These are phyloP conservation scores for Meliscaeva auricollis DNA, from an alignment of 2,888 invertebrate species.

Conservation along the genomic window DNA sequence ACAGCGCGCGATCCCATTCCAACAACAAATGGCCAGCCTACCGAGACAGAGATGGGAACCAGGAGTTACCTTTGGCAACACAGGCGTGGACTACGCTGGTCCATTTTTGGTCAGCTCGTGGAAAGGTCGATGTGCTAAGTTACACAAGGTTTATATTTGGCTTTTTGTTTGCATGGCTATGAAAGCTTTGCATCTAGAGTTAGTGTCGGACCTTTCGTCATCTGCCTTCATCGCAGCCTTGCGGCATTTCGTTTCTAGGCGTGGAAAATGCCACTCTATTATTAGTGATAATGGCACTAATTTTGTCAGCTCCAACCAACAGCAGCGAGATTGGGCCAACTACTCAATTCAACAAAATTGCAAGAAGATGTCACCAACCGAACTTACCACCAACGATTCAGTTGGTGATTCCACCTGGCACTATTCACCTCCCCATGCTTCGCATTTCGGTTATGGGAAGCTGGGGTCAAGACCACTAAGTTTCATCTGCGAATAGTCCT, in stretches of 20 bases:
- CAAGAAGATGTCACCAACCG: slow-evolving; percentile 36
- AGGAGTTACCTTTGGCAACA: slow-evolving; percentile 56
- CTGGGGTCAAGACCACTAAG: slow-evolving; percentile 80
- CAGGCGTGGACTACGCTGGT: slow-evolving; percentile 74
- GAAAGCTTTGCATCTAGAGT: slow-evolving; percentile 77
- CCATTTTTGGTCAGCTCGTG: slow-evolving; percentile 59
- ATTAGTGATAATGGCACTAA: slow-evolving; percentile 69
- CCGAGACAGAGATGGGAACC: slow-evolving; percentile 41
- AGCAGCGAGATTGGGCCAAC: slow-evolving; percentile 48
- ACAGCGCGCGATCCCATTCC: slow-evolving; percentile 8
- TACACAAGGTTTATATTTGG: slow-evolving; percentile 75
- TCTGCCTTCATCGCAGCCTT: slow-evolving; percentile 78
- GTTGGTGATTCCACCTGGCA: slow-evolving; percentile 79
- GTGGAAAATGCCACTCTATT: slow-evolving; percentile 58
- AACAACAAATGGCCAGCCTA: slow-evolving; percentile 59
- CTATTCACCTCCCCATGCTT: slow-evolving; percentile 80
- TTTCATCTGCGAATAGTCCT: slow-evolving; percentile 78
- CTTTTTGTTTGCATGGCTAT: slow-evolving; percentile 77
- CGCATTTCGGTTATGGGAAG: slow-evolving; percentile 81
- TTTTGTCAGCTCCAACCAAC: slow-evolving; percentile 67
- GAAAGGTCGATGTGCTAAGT: slow-evolving; percentile 64
- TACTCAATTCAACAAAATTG: slow-evolving; percentile 23
- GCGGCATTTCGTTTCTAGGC: slow-evolving; percentile 77
- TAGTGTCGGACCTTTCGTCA: slow-evolving; percentile 72
- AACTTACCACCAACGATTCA: slow-evolving; percentile 39